Evolutionary conservation across 2,113 vertebrate genomes (phyloP), one percentile per base, ranked within the genome.

Genomic region (Cnemophilus loriae): DNA sequence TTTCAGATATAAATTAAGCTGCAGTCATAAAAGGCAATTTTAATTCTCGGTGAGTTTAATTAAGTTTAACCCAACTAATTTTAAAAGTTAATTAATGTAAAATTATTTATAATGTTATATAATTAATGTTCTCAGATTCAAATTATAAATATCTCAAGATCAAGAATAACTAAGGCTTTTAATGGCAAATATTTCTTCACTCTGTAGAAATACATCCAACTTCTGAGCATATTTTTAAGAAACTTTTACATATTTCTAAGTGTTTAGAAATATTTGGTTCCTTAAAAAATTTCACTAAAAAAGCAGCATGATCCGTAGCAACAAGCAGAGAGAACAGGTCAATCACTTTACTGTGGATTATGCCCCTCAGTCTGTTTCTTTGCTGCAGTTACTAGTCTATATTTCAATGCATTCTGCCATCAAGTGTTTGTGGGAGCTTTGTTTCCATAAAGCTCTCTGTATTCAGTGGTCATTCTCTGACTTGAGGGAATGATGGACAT

Each of bases 41-140:
- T 89, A 86, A 96, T 94, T 90, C 76, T 78, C 41, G 89, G 81
- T 86, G 13, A 92, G 16, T 89, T 93, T 91, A 95, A 90, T 95
- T 69, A 88, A n/a, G 30, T 93, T 91, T 85, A 93, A 97, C 84
- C 16, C 35, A 86, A 84, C 78, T 39, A 68, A 77, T 91, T 90
- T 84, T 15, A 11, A 87, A 89, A 89, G 63, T 82, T 78, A 95
- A 85, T 68, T 76, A 4, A 71, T 75, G 60, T 37, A 70, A 63
- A 91, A 74, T 37, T 81, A 91, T 81, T 89, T 77, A 71, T 89
- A 76, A 84, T 61, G 22, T 46, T 84, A 64, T 37, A 89, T 52
- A 85, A 78, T 82, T 93, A 87, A 88, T 27, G 20, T 44, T 70
- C 49, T 55, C 21, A 74, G 78, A 84, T 75, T 81, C 61, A 82